Evolutionary conservation across 2,797 vertebrate genomes (phyloP).

Genomic region (Arrhamphus sclerolepis): DNA sequence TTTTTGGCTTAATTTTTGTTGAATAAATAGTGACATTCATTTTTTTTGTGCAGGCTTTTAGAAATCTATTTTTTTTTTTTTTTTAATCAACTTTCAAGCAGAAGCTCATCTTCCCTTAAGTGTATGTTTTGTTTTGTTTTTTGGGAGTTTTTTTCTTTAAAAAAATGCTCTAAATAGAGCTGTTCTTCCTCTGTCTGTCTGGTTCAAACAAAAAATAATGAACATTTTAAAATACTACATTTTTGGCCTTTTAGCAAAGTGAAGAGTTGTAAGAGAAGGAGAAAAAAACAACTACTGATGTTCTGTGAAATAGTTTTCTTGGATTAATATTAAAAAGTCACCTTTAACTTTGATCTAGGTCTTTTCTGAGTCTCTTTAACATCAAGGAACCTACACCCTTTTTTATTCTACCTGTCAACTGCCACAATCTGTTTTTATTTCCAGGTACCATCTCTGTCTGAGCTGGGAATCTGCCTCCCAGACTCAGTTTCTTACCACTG

Average conservation of each 20-base stretch:
- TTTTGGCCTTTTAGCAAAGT: slow-evolving; percentile 45
- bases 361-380: slow-evolving; percentile 64
- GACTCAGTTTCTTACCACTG: slow-evolving; percentile 38
- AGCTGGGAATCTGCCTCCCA: slow-evolving; percentile 54
- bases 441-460: slow-evolving; percentile 60
- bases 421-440: slow-evolving; percentile 74
- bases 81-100: no score
- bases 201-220: slow-evolving; percentile 28
- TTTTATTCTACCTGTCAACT: slow-evolving; percentile 74
- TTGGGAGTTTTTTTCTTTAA: not conserved
- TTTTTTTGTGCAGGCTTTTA: no score
- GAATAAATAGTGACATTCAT: no score
- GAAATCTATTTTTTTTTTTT: no score
- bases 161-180: not conserved
- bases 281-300: slow-evolving; percentile 68
- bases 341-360: slow-evolving; percentile 69
- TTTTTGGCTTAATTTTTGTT: no score
- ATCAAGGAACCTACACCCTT: slow-evolving; percentile 73
- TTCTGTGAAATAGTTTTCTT: slow-evolving; percentile 69
- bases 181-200: slow-evolving; percentile 1
- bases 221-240: slow-evolving; percentile 36
- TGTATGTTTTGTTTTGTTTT: no score
- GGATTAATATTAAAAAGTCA: slow-evolving; percentile 77
- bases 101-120: no score
- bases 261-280: slow-evolving; percentile 56